A percentile compares a stretch with the other conserved stretches of the same genome.
Evolutionary conservation across 2,888 invertebrate genomes (phyloP).

Genomic region (Megaustenia siamemsis): DNA sequence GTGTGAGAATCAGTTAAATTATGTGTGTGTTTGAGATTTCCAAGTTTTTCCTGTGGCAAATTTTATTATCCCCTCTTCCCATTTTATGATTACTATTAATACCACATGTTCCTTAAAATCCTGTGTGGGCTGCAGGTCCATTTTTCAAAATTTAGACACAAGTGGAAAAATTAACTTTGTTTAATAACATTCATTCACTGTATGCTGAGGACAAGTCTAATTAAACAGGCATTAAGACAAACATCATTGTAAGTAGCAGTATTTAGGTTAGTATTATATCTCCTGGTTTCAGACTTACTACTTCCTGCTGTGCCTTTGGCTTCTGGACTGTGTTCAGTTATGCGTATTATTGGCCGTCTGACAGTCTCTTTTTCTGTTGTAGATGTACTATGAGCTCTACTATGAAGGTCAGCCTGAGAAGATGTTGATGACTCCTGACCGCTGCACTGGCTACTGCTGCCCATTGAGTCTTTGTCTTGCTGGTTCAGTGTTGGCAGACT

Average conservation of each 20-base stretch:
- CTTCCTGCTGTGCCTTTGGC: slow-evolving; percentile 80
- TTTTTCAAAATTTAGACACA: too few species aligned
- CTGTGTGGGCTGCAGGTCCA: too few species aligned
- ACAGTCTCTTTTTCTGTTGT: slow-evolving; percentile 30
- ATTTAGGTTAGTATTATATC: slow-evolving; percentile 41
- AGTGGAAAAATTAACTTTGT: too few species aligned
- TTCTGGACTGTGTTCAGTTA: slow-evolving; percentile 94
- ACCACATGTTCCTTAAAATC: too few species aligned
- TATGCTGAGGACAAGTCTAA: not conserved
- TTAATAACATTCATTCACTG: too few species aligned
- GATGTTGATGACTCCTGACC: slow-evolving; percentile 70
- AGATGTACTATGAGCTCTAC: slow-evolving; percentile 20
- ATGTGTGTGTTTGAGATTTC: too few species aligned
- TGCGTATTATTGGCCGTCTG: slow-evolving; percentile 91
- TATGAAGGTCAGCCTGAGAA: slow-evolving; percentile 64
- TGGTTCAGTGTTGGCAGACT: slow-evolving; percentile 92
- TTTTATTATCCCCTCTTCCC: too few species aligned
- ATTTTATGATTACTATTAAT: too few species aligned
- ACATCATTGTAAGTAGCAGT: slow-evolving; percentile 39
- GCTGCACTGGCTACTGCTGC: slow-evolving; percentile 68
- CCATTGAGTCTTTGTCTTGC: slow-evolving; percentile 69
- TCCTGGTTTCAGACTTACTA: slow-evolving; percentile 41
- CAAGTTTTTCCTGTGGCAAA: too few species aligned
- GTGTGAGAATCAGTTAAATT: too few species aligned
- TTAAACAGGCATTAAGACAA: not conserved